Conservation (phyloP, 2,888 invertebrate genomes). For the Tenthredo amoena region DNA sequence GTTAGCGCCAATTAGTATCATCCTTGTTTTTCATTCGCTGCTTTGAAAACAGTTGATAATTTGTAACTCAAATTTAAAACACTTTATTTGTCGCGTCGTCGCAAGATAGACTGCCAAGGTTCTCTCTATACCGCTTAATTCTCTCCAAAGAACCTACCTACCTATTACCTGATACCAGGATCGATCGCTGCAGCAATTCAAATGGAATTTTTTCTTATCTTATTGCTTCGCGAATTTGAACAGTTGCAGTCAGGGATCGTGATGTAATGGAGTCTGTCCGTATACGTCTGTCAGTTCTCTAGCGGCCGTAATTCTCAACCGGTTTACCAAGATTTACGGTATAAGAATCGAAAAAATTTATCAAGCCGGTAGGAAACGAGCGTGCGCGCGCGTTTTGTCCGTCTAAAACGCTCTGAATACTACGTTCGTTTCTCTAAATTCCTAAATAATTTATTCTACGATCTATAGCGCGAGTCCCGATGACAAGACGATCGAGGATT, state of each 20-base stretch:
- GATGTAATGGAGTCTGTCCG: slow-evolving; percentile 46
- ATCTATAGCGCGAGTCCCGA: not conserved
- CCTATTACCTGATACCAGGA: not conserved
- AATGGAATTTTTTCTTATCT: not conserved
- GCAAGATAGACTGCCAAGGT: not conserved
- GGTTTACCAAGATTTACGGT: slow-evolving; percentile 49
- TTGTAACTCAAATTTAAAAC: not conserved
- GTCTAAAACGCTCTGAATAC: not conserved
- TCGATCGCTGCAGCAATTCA: not conserved
- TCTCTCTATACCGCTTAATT: not conserved
- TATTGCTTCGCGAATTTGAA: slow-evolving; percentile 21
- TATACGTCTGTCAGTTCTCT: slow-evolving; percentile 44
- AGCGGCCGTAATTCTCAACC: slow-evolving; percentile 48
- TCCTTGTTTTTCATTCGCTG: not conserved
- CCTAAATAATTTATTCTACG: slow-evolving; percentile 1
- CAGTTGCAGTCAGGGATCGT: slow-evolving; percentile 30
- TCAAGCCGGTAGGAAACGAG: not conserved
- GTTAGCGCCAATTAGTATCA: slow-evolving; percentile 34
- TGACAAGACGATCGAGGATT: not conserved
- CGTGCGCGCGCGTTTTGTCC: not conserved
- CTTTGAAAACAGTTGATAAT: slow-evolving; percentile 32
- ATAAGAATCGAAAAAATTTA: slow-evolving; percentile 28
- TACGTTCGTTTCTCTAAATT: slow-evolving; percentile 25
- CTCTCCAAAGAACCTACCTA: not conserved
- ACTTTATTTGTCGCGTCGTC: not conserved